Percentiles rank a stretch among this genome's conserved stretches.
These are phyloP conservation scores for Saturnia pavonia DNA, from an alignment of 2,888 invertebrate genomes.

Conservation along the genomic window DNA sequence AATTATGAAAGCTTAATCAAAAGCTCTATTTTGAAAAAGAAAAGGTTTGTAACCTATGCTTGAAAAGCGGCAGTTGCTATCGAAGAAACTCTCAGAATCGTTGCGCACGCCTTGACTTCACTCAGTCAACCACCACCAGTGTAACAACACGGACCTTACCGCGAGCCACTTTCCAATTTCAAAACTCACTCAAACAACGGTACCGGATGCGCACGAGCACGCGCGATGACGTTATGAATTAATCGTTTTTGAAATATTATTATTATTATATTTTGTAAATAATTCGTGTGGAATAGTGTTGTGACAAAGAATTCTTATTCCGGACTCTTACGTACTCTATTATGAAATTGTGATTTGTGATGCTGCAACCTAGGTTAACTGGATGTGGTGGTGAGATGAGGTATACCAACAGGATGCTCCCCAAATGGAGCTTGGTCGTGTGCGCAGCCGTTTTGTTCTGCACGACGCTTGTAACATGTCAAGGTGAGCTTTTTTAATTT, in stretches of 20 bases:
- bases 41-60: slow-evolving; percentile 36
- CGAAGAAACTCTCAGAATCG: slow-evolving; percentile 33
- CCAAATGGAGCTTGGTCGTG: slow-evolving; percentile 48
- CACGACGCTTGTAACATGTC: slow-evolving; percentile 62
- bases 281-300: slow-evolving; percentile 49
- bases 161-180: slow-evolving; percentile 15
- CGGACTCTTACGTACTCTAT: slow-evolving; percentile 44
- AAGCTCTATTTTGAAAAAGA: neutral
- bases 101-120: slow-evolving; percentile 44
- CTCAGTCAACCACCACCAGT: slow-evolving; percentile 60
- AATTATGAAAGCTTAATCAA: neutral
- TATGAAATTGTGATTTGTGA: slow-evolving; percentile 36
- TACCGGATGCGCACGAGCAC: slow-evolving; percentile 22
- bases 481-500: slow-evolving; percentile 58
- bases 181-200: slow-evolving; percentile 13
- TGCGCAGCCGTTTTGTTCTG: slow-evolving; percentile 48
- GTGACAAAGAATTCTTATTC: slow-evolving; percentile 44
- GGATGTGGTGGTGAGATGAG: slow-evolving; percentile 52
- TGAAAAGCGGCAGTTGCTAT: slow-evolving; percentile 46
- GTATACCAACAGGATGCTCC: slow-evolving; percentile 44
- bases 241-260: slow-evolving; percentile 28
- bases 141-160: slow-evolving; percentile 44
- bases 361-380: slow-evolving; percentile 73
- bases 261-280: neutral
- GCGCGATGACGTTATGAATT: slow-evolving; percentile 39